These are phyloP conservation scores for Gila orcuttii DNA, from an alignment of 2,113 vertebrate species.

Conservation along the genomic window DNA sequence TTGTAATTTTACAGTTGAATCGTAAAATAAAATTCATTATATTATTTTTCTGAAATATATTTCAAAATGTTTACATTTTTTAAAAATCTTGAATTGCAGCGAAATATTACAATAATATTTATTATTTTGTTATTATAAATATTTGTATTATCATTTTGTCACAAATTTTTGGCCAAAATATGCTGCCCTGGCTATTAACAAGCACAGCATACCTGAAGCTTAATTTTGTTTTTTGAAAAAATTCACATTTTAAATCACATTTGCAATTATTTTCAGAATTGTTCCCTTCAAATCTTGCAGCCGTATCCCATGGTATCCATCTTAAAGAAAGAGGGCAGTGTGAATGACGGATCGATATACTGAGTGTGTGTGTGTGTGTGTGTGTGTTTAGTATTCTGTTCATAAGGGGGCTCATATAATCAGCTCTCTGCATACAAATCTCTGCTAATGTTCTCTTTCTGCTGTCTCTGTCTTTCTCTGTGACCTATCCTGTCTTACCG, in stretches of 20 bases:
- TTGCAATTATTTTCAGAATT: not conserved
- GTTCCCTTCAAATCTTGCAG: not conserved
- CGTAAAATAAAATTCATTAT: no score
- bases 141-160: no score
- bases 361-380: not conserved
- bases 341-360: not conserved
- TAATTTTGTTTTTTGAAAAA: not conserved
- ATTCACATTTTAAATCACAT: not conserved
- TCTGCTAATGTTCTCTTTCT: not conserved
- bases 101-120: no score
- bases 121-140: not conserved
- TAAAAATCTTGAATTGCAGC: no score
- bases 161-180: no score
- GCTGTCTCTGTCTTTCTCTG: not conserved
- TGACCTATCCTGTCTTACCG: slow-evolving; percentile 22
- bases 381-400: slow-evolving; percentile 2
- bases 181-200: no score
- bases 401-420: not conserved
- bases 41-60: no score
- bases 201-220: no score
- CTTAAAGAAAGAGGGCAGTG: not conserved
- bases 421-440: not conserved
- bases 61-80: no score
- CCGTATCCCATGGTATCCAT: not conserved
- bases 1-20: no score